These are phyloP conservation scores for Napeogenes sylphis DNA, from an alignment of 2,888 invertebrate genomes.

Conservation along the genomic window DNA sequence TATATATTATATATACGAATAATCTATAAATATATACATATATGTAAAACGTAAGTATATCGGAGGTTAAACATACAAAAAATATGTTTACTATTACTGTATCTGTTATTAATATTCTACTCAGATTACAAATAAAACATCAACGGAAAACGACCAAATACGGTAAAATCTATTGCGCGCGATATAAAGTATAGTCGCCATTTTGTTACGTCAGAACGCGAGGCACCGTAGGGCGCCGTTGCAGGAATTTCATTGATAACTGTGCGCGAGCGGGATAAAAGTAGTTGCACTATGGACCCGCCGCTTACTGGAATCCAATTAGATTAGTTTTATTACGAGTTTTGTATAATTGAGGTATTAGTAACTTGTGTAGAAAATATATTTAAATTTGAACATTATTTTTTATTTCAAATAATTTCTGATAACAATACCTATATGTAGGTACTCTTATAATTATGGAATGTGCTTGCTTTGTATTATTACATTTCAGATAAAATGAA, in stretches of 20 bases:
- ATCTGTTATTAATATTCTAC: background rate
- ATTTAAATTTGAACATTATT: too few relatives aligned
- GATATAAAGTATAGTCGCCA: constrained; percentile 52
- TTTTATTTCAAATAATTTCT: too few relatives aligned
- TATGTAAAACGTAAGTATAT: too few relatives aligned
- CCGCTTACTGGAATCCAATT: constrained; percentile 30
- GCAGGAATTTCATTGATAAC: constrained; percentile 74
- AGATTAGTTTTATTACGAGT: constrained; percentile 11
- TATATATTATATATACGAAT: too few relatives aligned
- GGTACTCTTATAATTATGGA: too few relatives aligned
- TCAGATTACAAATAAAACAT: background rate
- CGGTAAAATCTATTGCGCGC: constrained; percentile 14
- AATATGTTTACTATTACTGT: background rate
- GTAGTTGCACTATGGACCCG: constrained; percentile 42
- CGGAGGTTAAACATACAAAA: background rate
- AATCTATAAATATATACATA: too few relatives aligned
- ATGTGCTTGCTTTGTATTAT: too few relatives aligned
- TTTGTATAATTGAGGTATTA: too few relatives aligned
- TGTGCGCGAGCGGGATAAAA: constrained; percentile 65
- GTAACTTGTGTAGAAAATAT: too few relatives aligned
- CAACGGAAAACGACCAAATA: constrained; percentile 1
- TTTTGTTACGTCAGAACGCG: constrained; percentile 71
- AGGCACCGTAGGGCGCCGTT: constrained; percentile 59
- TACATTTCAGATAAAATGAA: too few relatives aligned
- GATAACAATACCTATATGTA: too few relatives aligned